Evolutionary conservation across 2,888 invertebrate species (phyloP).

Genomic region (Melieria picta): DNA sequence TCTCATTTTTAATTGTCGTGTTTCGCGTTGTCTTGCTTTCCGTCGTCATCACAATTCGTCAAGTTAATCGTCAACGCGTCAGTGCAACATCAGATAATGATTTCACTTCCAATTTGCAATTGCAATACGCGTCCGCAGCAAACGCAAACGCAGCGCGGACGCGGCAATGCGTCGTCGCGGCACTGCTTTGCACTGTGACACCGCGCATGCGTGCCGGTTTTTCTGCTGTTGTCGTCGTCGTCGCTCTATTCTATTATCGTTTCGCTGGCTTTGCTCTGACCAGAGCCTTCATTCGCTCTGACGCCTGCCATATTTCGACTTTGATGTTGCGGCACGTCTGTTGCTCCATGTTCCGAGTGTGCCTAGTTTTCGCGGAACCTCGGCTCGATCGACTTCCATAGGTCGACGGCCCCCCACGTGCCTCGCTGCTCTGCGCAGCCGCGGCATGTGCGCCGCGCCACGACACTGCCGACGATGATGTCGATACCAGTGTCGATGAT

Average conservation of each 20-base stretch:
- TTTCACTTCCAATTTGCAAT: constrained; percentile 50
- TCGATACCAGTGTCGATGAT: constrained; percentile 22
- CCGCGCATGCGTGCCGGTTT: constrained; percentile 22
- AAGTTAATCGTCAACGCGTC: constrained; percentile 52
- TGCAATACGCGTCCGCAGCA: constrained; percentile 36
- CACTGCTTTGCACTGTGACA: constrained; percentile 24
- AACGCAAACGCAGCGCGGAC: not conserved
- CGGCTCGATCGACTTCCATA: constrained; percentile 17
- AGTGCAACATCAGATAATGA: constrained; percentile 49
- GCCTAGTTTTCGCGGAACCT: constrained; percentile 29
- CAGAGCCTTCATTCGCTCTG: not conserved
- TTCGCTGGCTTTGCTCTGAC: constrained; percentile 16
- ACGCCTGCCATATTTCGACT: constrained; percentile 15
- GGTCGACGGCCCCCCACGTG: constrained; percentile 11
- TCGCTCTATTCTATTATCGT: constrained; percentile 31
- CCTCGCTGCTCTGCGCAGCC: constrained; percentile 7
- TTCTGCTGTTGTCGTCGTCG: constrained; percentile 14
- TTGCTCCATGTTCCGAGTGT: constrained; percentile 11
- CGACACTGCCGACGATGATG: constrained; percentile 27
- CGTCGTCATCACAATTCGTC: constrained; percentile 46
- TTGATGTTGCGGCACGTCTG: constrained; percentile 34
- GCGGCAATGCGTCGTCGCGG: not conserved
- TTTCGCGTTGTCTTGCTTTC: constrained; percentile 25
- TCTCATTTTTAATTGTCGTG: constrained; percentile 39
- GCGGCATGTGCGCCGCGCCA: not conserved